These are phyloP conservation scores for Salarias fasciatus DNA, from an alignment of 2,797 vertebrate species.

Conservation along the genomic window DNA sequence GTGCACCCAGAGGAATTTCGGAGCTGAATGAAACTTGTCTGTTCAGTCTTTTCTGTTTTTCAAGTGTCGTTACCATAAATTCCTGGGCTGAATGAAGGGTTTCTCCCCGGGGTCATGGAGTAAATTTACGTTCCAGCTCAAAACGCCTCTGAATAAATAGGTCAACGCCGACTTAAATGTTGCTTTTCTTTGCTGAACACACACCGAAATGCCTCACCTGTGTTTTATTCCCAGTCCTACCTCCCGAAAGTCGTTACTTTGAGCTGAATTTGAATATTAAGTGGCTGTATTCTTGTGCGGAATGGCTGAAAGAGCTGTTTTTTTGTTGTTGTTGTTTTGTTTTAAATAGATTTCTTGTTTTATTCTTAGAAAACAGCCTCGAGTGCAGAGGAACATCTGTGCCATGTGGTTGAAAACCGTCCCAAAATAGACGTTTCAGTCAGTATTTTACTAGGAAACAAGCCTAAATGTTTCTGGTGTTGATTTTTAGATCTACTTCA, in stretches of 20 bases:
- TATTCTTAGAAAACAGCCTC: not conserved
- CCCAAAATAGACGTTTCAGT: constrained; percentile 26
- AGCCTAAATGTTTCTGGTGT: not conserved
- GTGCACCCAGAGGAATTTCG: no score
- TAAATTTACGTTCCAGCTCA: not conserved
- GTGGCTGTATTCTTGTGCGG: no score
- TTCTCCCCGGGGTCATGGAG: not conserved
- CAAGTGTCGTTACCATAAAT: constrained; percentile 2
- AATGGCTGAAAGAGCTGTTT: not conserved
- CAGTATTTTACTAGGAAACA: not conserved
- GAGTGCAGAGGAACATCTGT: constrained; percentile 21
- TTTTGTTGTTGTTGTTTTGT: constrained; percentile 1
- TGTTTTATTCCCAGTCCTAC: no score
- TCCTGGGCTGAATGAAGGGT: constrained; percentile 5
- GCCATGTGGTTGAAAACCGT: constrained; percentile 27
- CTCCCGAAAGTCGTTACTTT: no score
- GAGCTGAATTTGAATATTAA: no score
- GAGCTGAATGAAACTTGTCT: no score
- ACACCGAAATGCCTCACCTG: no score
- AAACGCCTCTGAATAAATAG: not conserved
- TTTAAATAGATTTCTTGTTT: not conserved
- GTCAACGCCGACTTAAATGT: no score
- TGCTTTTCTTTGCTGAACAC: no score
- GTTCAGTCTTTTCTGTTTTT: no score
- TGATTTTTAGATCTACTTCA: constrained; percentile 6